These are phyloP conservation scores for Dolichallabes microphthalmus DNA, from an alignment of 2,113 vertebrate genomes.

Conservation along the genomic window DNA sequence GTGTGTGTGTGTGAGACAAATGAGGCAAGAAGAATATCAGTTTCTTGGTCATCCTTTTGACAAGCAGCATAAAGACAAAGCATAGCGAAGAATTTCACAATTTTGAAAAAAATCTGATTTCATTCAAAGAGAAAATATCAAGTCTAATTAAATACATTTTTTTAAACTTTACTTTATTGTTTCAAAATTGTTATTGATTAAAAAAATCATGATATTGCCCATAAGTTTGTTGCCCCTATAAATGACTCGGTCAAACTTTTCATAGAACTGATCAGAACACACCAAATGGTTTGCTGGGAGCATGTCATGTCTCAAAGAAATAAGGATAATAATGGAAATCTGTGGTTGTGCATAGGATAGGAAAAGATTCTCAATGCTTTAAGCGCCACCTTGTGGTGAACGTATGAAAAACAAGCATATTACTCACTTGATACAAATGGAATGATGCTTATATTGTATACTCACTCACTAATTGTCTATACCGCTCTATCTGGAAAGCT, in stretches of 20 bases:
- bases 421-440: neutral
- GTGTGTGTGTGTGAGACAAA: conserved; percentile 28
- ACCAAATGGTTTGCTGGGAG: neutral
- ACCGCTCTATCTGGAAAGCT: too few species aligned
- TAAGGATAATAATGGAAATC: neutral
- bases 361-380: neutral
- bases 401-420: neutral
- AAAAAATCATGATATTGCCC: neutral
- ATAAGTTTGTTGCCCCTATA: neutral
- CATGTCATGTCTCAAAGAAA: neutral
- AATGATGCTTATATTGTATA: neutral
- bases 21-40: conserved; percentile 50
- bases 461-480: too few species aligned
- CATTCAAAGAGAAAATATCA: neutral
- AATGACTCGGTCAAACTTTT: neutral
- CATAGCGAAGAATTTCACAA: neutral
- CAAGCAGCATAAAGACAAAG: neutral
- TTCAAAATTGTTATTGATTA: neutral
- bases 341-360: neutral
- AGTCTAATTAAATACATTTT: neutral
- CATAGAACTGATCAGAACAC: neutral
- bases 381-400: conserved; percentile 65
- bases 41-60: neutral
- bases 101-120: neutral
- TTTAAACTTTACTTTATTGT: neutral